phyloP scores from a whole-genome alignment of 2,888 invertebrate species.

The Scaptomyza reducta region DNA sequence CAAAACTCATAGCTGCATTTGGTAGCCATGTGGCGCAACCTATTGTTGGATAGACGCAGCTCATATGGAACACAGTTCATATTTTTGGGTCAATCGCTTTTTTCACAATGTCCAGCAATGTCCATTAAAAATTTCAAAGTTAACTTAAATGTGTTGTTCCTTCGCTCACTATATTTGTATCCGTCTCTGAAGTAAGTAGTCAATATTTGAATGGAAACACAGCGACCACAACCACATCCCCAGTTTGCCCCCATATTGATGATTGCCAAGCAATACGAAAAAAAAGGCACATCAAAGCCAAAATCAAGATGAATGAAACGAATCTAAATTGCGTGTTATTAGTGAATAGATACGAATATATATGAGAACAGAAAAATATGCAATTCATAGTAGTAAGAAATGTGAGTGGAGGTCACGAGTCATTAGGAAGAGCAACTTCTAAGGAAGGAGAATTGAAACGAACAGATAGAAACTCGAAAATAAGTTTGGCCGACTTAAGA shows the following conservation, averaged over 20 bases:
- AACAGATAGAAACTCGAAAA: no score
- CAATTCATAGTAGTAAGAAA: not conserved
- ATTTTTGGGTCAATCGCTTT: not conserved
- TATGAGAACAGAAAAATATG: not conserved
- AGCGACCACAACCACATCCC: no score
- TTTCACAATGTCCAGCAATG: not conserved
- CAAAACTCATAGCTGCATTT: constrained; percentile 24
- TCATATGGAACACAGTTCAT: no score
- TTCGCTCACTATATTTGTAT: not conserved
- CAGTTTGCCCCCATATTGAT: no score
- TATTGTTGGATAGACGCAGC: not conserved
- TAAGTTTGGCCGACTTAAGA: no score
- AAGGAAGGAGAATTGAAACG: no score
- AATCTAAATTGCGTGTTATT: constrained; percentile 23
- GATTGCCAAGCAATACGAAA: no score
- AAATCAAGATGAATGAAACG: constrained; percentile 12
- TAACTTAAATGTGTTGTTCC: not conserved
- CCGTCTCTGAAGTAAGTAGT: not conserved
- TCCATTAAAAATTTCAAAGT: constrained; percentile 1
- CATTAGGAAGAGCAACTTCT: not conserved
- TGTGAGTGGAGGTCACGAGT: not conserved
- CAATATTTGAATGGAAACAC: not conserved
- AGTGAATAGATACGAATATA: not conserved
- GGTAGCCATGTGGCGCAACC: constrained; percentile 8
- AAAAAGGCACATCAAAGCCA: constrained; percentile 9